Evolutionary conservation across 2,888 invertebrate genomes (phyloP), one percentile per base, ranked within the genome.

Genomic region (Melieria picta): DNA sequence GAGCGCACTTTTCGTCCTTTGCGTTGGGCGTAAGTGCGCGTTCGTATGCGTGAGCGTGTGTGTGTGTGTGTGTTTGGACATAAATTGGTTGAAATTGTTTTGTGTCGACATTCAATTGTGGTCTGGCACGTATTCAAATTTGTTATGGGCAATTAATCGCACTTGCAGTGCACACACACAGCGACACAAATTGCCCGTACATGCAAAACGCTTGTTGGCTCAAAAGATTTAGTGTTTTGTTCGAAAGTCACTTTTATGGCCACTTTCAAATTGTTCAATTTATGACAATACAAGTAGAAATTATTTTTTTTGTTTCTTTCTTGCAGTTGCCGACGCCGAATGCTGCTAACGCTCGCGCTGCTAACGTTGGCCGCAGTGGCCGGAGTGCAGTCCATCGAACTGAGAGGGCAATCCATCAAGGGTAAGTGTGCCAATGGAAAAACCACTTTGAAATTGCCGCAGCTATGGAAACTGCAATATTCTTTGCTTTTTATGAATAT

Each of bases 361-460:
- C 43, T 76, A 30, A 56, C 71, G 11, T 60, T 67, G 30, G 57
- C 73, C 30, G 46, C 43, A 43, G 46, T 73, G 60, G 72, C 71
- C 62, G 72, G 74, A 43, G 66, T 72, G 11, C 68, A 74, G 5
- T 65, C 77, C 4, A 55, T 84, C 13, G 80, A 83, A 5, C 65
- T 81, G 16, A 73, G 65, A 1, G 85, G 82, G 1, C 81, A 84
- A 60, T 73, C 78, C 1, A 82, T 84, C 11, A 82, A 84, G 78
- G 85, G 83, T 83, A 65, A 78, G 75, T 71, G 58, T 45, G 5
- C 30, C 30, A 30, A 3, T 30, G 30, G 30, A 30, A 30, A 30
- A 30, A 30, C 30, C 30, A 30, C 30, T 30, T 30, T 30, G 30
- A 30, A 30, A 30, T 30, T 30, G 30, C 30, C 30, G 30, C 30